phyloP scores from a whole-genome alignment of 2,113 vertebrate genomes.

The Ariopsis seemanni region DNA sequence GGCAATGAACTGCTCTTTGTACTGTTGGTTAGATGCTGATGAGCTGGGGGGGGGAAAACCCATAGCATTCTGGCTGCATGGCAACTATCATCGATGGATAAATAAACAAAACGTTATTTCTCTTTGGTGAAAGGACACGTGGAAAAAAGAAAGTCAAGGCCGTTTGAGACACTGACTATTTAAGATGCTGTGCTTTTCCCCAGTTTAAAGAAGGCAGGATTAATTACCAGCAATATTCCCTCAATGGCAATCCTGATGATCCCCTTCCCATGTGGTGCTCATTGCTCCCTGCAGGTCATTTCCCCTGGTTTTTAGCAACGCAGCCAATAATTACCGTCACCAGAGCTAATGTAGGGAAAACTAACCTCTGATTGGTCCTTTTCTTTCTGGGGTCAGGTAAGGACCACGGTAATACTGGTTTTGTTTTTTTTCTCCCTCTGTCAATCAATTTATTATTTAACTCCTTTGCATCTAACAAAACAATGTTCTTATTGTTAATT shows the following conservation, averaged over 20 bases:
- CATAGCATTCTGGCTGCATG: neutral
- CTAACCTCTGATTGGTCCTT: neutral
- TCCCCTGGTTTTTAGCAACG: neutral
- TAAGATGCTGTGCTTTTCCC: conserved; percentile 61
- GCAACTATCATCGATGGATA: neutral
- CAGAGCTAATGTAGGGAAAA: neutral
- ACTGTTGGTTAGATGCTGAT: neutral
- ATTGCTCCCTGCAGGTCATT: neutral
- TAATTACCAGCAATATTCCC: conserved; percentile 58
- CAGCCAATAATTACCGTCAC: neutral
- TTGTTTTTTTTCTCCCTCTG: neutral
- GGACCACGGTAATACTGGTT: neutral
- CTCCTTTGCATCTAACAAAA: neutral
- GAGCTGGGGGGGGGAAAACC: neutral
- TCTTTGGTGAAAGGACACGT: neutral
- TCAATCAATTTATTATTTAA: neutral
- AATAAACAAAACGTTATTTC: conserved; percentile 17
- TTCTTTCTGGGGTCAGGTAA: neutral
- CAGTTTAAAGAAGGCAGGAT: conserved; percentile 60
- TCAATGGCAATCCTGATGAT: conserved; percentile 46
- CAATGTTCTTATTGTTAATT: neutral
- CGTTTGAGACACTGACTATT: conserved; percentile 35
- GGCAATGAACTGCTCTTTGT: conserved; percentile 23
- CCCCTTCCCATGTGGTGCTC: conserved; percentile 21
- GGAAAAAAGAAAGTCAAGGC: conserved; percentile 41